A percentile compares a stretch with the other conserved stretches of the same genome.
phyloP scores from a whole-genome alignment of 2,113 vertebrate species.

The Ellobius talpinus region DNA sequence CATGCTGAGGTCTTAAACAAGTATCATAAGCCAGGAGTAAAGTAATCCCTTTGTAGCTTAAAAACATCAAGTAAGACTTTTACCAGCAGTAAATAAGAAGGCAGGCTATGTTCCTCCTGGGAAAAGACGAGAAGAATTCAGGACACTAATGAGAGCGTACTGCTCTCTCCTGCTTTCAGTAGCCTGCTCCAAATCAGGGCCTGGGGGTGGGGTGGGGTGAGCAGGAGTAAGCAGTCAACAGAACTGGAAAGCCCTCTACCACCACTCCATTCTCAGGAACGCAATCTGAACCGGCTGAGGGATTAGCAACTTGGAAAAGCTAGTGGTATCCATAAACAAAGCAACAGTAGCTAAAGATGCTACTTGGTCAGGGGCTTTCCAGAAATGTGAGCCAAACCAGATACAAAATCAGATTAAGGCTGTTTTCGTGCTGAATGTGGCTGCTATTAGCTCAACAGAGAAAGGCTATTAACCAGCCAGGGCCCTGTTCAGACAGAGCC shows the following conservation, averaged over 20 bases:
- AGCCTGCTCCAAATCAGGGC: neutral
- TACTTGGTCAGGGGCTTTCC: conserved; percentile 32
- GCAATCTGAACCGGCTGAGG: conserved; percentile 33
- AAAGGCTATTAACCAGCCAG: neutral
- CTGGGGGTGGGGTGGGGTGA: neutral
- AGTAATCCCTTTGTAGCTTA: neutral
- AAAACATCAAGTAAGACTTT: neutral
- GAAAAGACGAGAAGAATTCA: neutral
- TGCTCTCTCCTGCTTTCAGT: conserved; percentile 14
- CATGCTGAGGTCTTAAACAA: neutral
- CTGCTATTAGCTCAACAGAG: conserved; percentile 1
- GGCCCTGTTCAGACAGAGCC: neutral
- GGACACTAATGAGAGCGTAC: neutral
- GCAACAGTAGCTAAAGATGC: conserved; percentile 53
- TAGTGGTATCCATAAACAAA: conserved; percentile 62
- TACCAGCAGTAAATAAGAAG: neutral
- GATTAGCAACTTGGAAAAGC: conserved; percentile 64
- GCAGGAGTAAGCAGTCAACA: neutral
- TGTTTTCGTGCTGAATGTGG: neutral
- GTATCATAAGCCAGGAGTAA: neutral
- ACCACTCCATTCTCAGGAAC: neutral
- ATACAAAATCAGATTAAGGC: conserved; percentile 14
- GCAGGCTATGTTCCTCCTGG: neutral
- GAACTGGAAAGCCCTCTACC: neutral
- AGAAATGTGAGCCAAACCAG: conserved; percentile 9